Evolutionary conservation across 1,140 invertebrate genomes (phyloP), one percentile per base, ranked within the genome.

Genomic region (Hycleus cichorii): DNA sequence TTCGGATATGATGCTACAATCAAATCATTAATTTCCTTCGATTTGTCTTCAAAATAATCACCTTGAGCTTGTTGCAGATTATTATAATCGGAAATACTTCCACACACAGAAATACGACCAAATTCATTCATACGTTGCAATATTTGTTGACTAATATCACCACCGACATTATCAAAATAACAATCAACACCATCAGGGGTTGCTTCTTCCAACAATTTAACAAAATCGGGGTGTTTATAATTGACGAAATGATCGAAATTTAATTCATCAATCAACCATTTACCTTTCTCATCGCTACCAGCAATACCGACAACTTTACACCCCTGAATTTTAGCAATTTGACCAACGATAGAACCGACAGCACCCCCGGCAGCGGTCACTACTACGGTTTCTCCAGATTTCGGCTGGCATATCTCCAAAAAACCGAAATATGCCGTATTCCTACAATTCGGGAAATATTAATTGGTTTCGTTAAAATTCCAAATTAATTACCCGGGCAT

Each of bases 151-250:
- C 83, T 83, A 40, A 86, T 80, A 66, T 84, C 79, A 25, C 85
- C 85, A 38, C 85, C 85, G 27, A 87, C 86, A 72, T 87, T 88
- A 65, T 88, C 86, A 72, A 88, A 87, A 64, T 87, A 88, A 58
- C 82, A 83, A 62, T 88, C 83, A 3, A 88, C 72, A 25, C 82
- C 83, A n/a, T 84, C 74, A 0, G 85, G 84, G n/a, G 84, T 84
- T 24, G 72, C 76, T 70, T 82, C 74, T 62, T 75, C 80, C n/a
- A 88, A 72, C 26, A 72, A 48, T 2, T 67, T 67, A 39, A 86
- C 67, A 40, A 86, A 55, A 57, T 83, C 67, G 6, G 69, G 71
- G 0, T 69, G 82, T 72, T 88, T 88, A 67, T 89, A 88, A 72
- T 88, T 88, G 49, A 81, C 83, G 0, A 78, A 83, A 58, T 72